Conservation (phyloP, 2,797 vertebrate genomes). For the Notoglanidium macrostoma region DNA sequence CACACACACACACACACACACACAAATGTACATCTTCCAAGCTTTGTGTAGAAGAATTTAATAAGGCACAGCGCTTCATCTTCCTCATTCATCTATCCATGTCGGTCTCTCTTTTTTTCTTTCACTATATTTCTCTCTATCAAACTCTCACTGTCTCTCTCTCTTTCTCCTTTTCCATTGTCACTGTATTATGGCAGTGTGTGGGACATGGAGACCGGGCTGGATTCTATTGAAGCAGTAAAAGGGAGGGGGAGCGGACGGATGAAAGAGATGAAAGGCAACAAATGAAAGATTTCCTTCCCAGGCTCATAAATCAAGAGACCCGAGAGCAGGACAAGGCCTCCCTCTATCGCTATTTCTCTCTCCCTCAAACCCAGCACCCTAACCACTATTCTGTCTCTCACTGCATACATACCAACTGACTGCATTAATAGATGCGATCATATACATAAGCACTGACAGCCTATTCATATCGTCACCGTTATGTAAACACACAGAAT, state of each 20-base stretch:
- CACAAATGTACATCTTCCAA: conserved; percentile 47
- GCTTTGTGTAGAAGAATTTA: conserved; percentile 54
- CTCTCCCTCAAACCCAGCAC: conserved; percentile 58
- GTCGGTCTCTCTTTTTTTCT: conserved; percentile 22
- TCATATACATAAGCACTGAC: conserved; percentile 36
- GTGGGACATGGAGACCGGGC: conserved; percentile 24
- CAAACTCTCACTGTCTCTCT: not conserved
- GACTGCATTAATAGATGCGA: conserved; percentile 36
- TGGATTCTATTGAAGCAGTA: conserved; percentile 38
- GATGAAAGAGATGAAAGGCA: conserved; percentile 70
- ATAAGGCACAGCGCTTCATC: conserved; percentile 42
- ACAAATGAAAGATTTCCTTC: conserved; percentile 78
- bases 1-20: conserved; percentile 43
- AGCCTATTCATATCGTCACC: conserved; percentile 9
- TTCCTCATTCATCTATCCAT: conserved; percentile 17
- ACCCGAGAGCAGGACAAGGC: conserved; percentile 58
- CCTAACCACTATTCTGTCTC: conserved; percentile 47
- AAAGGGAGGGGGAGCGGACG: conserved; percentile 39
- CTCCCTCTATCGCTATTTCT: conserved; percentile 56
- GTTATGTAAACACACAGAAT: conserved; percentile 36
- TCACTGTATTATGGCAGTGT: conserved; percentile 30
- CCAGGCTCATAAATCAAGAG: conserved; percentile 70
- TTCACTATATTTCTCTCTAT: conserved; percentile 23
- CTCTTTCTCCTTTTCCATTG: conserved; percentile 31
- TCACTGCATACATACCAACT: conserved; percentile 45